Evolutionary conservation across 92 coral and sea anemone species (phyloP).

Genomic region (Siderastrea radians): DNA sequence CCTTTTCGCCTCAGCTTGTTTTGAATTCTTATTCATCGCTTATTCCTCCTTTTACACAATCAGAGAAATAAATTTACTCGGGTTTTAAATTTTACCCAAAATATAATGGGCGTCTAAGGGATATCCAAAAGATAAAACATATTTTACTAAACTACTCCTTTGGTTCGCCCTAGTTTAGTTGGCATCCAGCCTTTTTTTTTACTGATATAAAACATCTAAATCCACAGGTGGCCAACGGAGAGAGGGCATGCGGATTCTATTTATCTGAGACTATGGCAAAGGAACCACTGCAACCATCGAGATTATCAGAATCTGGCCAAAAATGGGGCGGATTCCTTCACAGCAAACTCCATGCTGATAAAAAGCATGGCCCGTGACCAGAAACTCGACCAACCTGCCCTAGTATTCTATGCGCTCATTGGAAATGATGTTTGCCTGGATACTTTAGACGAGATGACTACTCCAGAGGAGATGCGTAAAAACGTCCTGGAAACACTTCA

Average conservation of each 20-base stretch:
- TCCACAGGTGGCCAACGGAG: constrained; percentile 82
- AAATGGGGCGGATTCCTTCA: constrained; percentile 98
- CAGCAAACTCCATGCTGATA: constrained; percentile 73
- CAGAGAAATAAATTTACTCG: no score
- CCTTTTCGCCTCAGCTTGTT: no score
- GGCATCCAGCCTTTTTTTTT: background rate
- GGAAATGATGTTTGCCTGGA: constrained; percentile 95
- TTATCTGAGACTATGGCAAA: constrained; percentile 83
- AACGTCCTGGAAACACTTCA: constrained; percentile 88
- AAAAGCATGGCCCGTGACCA: constrained; percentile 85
- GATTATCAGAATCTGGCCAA: constrained; percentile 98
- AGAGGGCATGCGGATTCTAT: constrained; percentile 93
- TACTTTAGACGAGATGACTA: constrained; percentile 82
- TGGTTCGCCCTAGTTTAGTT: background rate
- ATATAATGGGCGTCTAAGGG: no score
- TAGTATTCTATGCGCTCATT: constrained; percentile 87
- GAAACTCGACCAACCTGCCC: constrained; percentile 88
- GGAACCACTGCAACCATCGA: constrained; percentile 97
- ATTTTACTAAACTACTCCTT: no score
- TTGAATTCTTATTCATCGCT: no score
- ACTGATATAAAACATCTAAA: background rate
- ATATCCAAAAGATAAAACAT: no score
- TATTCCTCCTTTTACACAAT: no score
- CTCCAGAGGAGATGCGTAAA: constrained; percentile 86
- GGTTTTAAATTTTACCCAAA: no score